Base-by-base conservation (phyloP, 2,797 vertebrate genomes). In the Geotrypetes seraphini region DNA sequence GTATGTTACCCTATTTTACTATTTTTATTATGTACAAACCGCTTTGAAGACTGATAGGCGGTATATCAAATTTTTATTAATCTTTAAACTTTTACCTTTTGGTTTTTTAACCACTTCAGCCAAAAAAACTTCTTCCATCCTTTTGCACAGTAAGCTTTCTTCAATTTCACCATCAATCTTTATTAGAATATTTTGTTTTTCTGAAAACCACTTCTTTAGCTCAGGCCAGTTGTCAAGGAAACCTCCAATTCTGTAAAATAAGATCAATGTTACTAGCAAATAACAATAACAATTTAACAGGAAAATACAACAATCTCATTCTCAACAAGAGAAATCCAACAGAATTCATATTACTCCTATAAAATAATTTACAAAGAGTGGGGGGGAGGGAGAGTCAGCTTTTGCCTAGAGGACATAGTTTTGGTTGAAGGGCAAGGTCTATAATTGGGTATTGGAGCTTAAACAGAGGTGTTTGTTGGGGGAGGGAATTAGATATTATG, bases 171-270 rank as follows among this genome's bases (percentile, higher is more conserved):
- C 92, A 46, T 81, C 73, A 25, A 96, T 42, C 54, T 63, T 78
- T 28, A 83, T 71, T 36, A 98, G 63, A 71, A 87, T 81, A 37
- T 81, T 79, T 41, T 85, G 81, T 44, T 59, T 62, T 15, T 33
- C 55, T 42, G 75, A 81, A 69, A 87, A 93, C 91, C 91, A 96
- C 17, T 73, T 61, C 55, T 95, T 81, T 29, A 98, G 65, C 39
- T 65, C 55, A 27, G 84, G 69, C 91, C 92, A 97, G 1, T 69
- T 66, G 7, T 92, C 78, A 17, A 83, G 72, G 60, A 98, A 98
- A 10, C 76, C 66, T 41, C 57, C 33, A 40, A 96, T 73, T 62
- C 95, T 98, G 58, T 2, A 47, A 56, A 56, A 57, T 16, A 2
- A 33, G 39, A 44, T 49, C 7, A 29, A 22, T 26, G 8, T 35